Percentiles rank a stretch among this genome's conserved stretches.
Conservation (phyloP, 53 echinoderm and acorn worm genomes). For the Hippasteria phrygiana region DNA sequence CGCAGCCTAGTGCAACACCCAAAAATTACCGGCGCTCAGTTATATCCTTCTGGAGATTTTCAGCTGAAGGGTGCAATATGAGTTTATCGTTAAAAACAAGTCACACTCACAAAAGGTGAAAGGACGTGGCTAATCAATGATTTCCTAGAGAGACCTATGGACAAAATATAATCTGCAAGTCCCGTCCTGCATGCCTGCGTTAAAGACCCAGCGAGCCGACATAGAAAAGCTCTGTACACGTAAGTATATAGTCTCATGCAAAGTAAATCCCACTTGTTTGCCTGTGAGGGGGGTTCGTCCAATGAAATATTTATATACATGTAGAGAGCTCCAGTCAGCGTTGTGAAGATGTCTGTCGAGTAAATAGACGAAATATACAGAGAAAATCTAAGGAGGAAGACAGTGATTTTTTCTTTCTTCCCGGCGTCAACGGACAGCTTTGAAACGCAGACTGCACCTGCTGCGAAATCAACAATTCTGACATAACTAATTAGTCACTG, state of each 20-base stretch:
- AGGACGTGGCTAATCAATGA: constrained; percentile 53
- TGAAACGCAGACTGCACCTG: constrained; percentile 27
- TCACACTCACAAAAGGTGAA: constrained; percentile 6
- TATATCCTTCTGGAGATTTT: constrained; percentile 55
- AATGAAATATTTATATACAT: background rate
- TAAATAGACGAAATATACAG: background rate
- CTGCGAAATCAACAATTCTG: constrained; percentile 18
- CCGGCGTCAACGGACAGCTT: constrained; percentile 10
- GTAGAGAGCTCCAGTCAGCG: background rate
- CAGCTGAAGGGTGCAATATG: background rate
- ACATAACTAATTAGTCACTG: constrained; percentile 37
- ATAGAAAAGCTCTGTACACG: no score
- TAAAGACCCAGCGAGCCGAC: background rate
- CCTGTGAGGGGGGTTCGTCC: background rate
- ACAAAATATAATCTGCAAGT: background rate
- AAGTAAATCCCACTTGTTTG: background rate
- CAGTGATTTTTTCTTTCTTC: background rate
- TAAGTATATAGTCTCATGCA: no score
- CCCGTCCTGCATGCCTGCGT: background rate
- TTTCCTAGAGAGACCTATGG: constrained; percentile 14
- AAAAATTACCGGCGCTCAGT: constrained; percentile 12
- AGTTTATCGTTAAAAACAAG: constrained; percentile 3
- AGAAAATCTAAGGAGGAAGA: background rate
- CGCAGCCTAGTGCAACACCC: background rate
- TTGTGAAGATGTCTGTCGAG: background rate